Evolutionary conservation across 2,113 vertebrate species (phyloP), one percentile per base, ranked within the genome.

Genomic region (Elephas maximus): DNA sequence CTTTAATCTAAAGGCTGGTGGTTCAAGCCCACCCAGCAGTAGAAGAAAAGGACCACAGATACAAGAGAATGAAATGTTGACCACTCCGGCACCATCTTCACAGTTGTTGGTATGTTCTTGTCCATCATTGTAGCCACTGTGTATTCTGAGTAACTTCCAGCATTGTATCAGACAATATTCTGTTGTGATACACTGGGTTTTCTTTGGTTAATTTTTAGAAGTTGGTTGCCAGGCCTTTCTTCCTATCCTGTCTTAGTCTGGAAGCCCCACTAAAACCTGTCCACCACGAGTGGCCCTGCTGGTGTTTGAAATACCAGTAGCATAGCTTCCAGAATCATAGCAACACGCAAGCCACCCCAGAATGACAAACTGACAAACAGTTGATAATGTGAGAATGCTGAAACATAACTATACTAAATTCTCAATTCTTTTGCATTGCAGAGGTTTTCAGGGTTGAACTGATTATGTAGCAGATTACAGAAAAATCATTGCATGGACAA

Each of bases 361-460:
- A 73, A 37, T 37, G 71, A 37, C 3, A 20, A 37, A 37, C 2
- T 28, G 33, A 73, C 7, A 73, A 5, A 33, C 30, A 69, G 67
- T 33, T 15, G 10, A 79, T 92, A 95, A 87, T 48, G 51, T 63
- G 76, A 90, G 77, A 78, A 80, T 45, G 21, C 37, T 85, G 73
- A 88, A 44, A 37, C 17, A 30, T 14, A 79, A 73, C 33, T 24
- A 23, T n/a, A 83, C 23, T 85, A 88, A 82, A 88, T 65, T 51
- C 3, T 21, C 15, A 48, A 41, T 3, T 62, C 15, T 83, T 45
- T 44, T 44, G 65, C 24, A 90, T 63, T 60, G 23, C 11, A 51
- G 30, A 88, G 33, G 67, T 67, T 95, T 95, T 89, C 57, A 28
- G 78, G 51, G 78, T 88, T 94, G 28, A 77, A 45, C 23, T 48